Evolutionary conservation across 2,888 invertebrate species (phyloP).

Genomic region (Chymomyza caudatula): DNA sequence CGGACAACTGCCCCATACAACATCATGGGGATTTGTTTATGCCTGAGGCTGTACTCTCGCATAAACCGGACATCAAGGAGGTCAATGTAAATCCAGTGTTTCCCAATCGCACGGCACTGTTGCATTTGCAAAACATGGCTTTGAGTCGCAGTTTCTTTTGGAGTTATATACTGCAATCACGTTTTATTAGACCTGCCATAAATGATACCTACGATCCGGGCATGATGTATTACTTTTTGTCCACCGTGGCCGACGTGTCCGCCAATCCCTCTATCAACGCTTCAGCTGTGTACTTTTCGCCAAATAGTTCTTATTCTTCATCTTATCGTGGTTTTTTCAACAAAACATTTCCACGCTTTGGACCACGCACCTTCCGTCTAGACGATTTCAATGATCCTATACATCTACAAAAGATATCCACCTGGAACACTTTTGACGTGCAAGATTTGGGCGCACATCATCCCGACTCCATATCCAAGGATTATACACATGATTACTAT

Average conservation of each 20-base stretch:
- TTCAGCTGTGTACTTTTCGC: constrained; percentile 95
- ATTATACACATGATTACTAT: constrained; percentile 94
- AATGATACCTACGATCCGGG: constrained; percentile 97
- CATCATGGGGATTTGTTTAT: constrained; percentile 90
- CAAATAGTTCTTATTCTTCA: constrained; percentile 95
- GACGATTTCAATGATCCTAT: constrained; percentile 98
- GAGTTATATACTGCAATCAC: constrained; percentile 94
- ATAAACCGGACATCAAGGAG: constrained; percentile 94
- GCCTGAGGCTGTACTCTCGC: constrained; percentile 91
- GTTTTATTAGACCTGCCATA: constrained; percentile 92
- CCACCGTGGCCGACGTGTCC: constrained; percentile 96
- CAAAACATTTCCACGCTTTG: constrained; percentile 95
- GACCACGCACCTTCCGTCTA: constrained; percentile 92
- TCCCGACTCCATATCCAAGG: constrained; percentile 86
- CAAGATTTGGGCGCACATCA: constrained; percentile 92
- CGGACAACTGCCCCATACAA: constrained; percentile 93
- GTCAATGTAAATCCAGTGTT: constrained; percentile 96
- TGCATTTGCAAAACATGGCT: constrained; percentile 98
- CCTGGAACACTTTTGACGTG: constrained; percentile 93
- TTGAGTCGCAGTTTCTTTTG: constrained; percentile 96
- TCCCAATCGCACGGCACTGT: constrained; percentile 93
- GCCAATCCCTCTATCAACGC: constrained; percentile 94
- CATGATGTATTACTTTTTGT: constrained; percentile 98
- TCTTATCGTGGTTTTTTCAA: constrained; percentile 97
- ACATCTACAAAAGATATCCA: constrained; percentile 95